phyloP scores from a whole-genome alignment of 2,113 vertebrate species.

The Chloroceryle aenea region DNA sequence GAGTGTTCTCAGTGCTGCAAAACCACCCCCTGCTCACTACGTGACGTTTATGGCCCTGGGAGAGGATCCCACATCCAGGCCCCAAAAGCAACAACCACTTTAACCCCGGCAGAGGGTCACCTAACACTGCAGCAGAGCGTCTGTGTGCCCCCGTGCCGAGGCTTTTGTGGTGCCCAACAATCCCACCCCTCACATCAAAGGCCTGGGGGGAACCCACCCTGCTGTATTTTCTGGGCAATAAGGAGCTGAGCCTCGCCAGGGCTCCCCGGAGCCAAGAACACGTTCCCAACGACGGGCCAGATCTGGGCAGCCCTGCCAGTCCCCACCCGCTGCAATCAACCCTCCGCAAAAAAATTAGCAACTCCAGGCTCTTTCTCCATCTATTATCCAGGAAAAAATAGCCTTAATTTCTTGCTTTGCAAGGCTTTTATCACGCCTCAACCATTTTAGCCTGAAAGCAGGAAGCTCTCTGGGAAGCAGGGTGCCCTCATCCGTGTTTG shows the following conservation, averaged over 20 bases:
- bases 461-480: neutral
- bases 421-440: neutral
- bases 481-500: neutral
- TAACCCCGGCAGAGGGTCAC: neutral
- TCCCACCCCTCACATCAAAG: neutral
- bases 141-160: neutral
- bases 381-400: neutral
- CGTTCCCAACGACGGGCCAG: neutral
- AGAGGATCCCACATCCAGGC: neutral
- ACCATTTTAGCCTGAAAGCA: slow-evolving; percentile 11
- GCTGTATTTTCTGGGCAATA: neutral
- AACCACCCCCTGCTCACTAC: neutral
- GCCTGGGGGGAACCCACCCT: rapidly evolving
- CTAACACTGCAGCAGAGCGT: rapidly evolving
- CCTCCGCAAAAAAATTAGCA: neutral
- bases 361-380: neutral
- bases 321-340: neutral
- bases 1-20: neutral
- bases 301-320: slow-evolving; percentile 5
- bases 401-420: neutral
- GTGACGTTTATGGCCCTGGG: rapidly evolving
- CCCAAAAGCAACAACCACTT: neutral
- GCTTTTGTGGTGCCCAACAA: neutral
- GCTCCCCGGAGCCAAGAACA: neutral
- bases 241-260: neutral